Evolutionary conservation across 1,140 invertebrate genomes (phyloP), one percentile per base, ranked within the genome.

Genomic region (Rhopalosiphum padi): DNA sequence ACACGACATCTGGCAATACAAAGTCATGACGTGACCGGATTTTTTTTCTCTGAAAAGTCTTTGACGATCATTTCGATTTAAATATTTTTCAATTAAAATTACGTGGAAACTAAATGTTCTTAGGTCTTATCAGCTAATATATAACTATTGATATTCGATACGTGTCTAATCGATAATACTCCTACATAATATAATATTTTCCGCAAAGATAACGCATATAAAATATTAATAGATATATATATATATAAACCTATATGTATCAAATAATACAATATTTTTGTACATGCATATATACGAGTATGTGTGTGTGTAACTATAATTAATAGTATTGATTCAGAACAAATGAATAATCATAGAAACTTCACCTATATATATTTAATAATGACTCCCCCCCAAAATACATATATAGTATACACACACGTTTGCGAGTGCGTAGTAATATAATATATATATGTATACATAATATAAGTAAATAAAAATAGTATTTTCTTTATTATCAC

Each of bases 11-110:
- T 90, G 53, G 88, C 51, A 90, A 43, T 60, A 60, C 88, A 90
- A 89, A 89, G 48, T 89, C 53, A 60, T 90, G 37, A 90, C 88
- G 88, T 90, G 88, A 90, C 88, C 53, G 53, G 88, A 90, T 60
- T 90, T 90, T 90, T 90, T 41, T 25, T 53, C 83, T 51, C 46
- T n/a, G 8, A 88, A 88, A 51, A 88, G 30, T 51, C n/a, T 51
- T 35, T 53, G 37, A 21, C 48, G 22, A 35, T 60, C 11, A 8
- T 43, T 60, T 43, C 22, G 2, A 41, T 41, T 90, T 60, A 25
- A 60, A 55, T 60, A 43, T 60, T 60, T 60, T 90, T 60, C 51
- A 60, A 90, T 60, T 90, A 90, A 90, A 60, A 90, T 18, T 3
- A 30, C 35, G 21, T 37, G 21, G 3, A 41, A 11, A 37, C 25